Evolutionary conservation across 2,888 invertebrate species (phyloP), one percentile per base, ranked within the genome.

Genomic region (Priocnemis perturbator): DNA sequence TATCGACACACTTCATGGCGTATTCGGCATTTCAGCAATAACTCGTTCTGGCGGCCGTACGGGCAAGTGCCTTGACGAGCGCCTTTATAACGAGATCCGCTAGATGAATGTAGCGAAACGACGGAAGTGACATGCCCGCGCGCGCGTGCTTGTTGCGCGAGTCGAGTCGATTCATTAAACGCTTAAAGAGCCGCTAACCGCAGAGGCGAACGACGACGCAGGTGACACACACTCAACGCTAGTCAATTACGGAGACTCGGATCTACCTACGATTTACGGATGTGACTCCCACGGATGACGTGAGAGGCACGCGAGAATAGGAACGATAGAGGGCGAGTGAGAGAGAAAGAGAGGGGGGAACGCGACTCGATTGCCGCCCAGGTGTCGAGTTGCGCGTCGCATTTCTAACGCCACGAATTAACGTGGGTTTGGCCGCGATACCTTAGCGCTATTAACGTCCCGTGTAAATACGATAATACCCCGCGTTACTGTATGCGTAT

Each of bases 201-300:
- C 37, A 5, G 37, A 37, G 14, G 37, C 37, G 37, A 14, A n/a
- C 37, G 21, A n/a, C 37, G 21, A 45, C 19, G 44, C 21, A 58
- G 45, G 20, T 37, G 65, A 64, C 48, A 26, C 50, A 64, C 45
- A 55, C 63, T 67, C 58, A 62, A 83, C 85, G 86, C 88, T 89
- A 88, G 89, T 89, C 89, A 89, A 89, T 89, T 89, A 79, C 77
- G 77, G 80, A 84, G 81, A 86, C 77, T 81, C 82, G 73, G 73
- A 83, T 78, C 62, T 78, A 69, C 68, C 64, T 69, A 73, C 69
- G 70, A 69, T 75, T 64, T 19, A 50, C 50, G 50, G 50, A 17
- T 20, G 50, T 50, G 50, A 50, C 19, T 50, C 50, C 17, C 50
- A 20, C 17, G 20, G 50, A 50, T n/a, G 50, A 50, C 50, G 50